Evolutionary conservation across 2,888 invertebrate genomes (phyloP).

Genomic region (Drosophila limbata): DNA sequence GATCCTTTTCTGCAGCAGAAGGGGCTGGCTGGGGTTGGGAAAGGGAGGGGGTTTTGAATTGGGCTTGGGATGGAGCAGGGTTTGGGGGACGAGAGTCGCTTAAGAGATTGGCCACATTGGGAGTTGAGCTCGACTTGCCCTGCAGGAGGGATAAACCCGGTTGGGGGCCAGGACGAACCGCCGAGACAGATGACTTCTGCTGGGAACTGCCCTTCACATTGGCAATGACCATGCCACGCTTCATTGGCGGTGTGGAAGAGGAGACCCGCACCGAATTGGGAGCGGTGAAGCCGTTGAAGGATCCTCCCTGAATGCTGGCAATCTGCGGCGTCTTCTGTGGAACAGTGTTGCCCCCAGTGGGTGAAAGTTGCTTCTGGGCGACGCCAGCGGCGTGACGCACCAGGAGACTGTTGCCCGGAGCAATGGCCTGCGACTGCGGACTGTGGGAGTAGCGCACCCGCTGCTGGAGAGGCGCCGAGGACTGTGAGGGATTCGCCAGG

Average conservation of each 20-base stretch:
- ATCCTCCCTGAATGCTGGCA: constrained; percentile 43
- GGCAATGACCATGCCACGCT: constrained; percentile 58
- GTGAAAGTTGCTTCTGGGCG: constrained; percentile 33
- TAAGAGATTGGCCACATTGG: constrained; percentile 46
- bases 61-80: not conserved
- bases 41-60: not conserved
- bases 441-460: constrained; percentile 47
- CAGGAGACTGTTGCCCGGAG: constrained; percentile 33
- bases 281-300: constrained; percentile 38
- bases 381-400: constrained; percentile 25
- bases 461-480: constrained; percentile 34
- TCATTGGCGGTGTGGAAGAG: constrained; percentile 17
- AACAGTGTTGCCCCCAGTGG: constrained; percentile 12
- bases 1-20: not conserved
- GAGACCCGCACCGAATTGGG: constrained; percentile 35
- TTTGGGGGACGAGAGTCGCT: constrained; percentile 6
- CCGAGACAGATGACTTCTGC: not conserved
- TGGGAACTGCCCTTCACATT: constrained; percentile 40
- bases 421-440: not conserved
- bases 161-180: not conserved
- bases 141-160: not conserved
- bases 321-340: constrained; percentile 53
- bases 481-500: constrained; percentile 1
- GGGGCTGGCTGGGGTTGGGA: not conserved
- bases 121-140: not conserved